A percentile compares a stretch with the other conserved stretches of the same genome.
phyloP scores from a whole-genome alignment of 2,888 invertebrate genomes.

The Fragum whitleyi region DNA sequence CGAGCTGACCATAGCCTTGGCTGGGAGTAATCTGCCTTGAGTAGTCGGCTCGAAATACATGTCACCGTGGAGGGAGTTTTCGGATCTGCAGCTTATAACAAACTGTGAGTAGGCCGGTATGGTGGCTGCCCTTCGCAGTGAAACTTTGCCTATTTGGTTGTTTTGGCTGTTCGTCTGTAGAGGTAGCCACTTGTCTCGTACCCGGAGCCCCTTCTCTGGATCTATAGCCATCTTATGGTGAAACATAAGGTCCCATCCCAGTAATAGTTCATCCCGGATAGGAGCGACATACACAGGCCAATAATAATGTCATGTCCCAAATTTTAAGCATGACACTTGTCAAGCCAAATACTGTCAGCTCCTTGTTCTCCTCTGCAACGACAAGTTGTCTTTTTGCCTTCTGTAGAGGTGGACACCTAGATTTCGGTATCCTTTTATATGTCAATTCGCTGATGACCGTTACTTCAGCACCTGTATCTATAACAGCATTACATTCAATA shows the following conservation, averaged over 20 bases:
- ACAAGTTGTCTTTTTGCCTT: conserved; percentile 28
- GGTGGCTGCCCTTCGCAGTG: too few species aligned
- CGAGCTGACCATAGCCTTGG: conserved; percentile 7
- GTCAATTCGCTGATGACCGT: conserved; percentile 35
- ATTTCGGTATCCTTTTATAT: conserved; percentile 20
- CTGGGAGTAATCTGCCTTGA: background rate
- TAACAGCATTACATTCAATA: conserved; percentile 16
- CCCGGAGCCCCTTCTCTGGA: conserved; percentile 28
- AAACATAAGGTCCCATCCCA: too few species aligned
- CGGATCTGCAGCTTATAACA: background rate
- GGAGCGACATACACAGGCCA: too few species aligned
- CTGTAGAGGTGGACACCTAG: background rate
- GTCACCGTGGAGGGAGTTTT: background rate
- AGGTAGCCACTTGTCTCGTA: background rate
- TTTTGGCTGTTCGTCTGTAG: too few species aligned
- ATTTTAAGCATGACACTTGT: conserved; percentile 21
- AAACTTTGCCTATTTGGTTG: too few species aligned
- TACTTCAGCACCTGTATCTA: conserved; percentile 42
- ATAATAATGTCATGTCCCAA: conserved; percentile 12
- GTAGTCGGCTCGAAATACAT: background rate
- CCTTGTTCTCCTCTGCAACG: conserved; percentile 36
- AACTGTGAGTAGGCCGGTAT: conserved; percentile 28
- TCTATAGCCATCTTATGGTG: conserved; percentile 25
- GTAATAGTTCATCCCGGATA: too few species aligned
- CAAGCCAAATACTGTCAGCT: conserved; percentile 29